Evolutionary conservation across 2,113 vertebrate species (phyloP), one percentile per base, ranked within the genome.

Genomic region (Ramphastos sulfuratus): DNA sequence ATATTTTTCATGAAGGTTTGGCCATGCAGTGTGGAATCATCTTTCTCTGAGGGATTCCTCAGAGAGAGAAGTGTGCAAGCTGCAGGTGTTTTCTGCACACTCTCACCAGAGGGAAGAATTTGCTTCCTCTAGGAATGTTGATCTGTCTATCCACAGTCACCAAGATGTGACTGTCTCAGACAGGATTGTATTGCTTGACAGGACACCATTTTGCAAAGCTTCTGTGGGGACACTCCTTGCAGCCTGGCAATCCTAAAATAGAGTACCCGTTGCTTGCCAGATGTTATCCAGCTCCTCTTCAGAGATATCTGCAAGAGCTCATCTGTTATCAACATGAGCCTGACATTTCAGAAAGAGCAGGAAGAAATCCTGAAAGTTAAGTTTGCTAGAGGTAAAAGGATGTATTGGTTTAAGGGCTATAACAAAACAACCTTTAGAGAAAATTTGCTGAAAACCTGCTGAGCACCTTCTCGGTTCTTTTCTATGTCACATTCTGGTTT

Each of bases 221-320:
- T 87, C 72, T 80, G 82, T 23, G 69, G 83, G 58, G 87, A 89
- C 61, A 9, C 5, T 46, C 35, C 33, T 55, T 35, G 15, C 44
- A 90, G 85, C 20, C 15, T 77, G n/a, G 25, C 11, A 92, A 44
- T 88, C 30, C 39, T 69, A 83, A 95, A 93, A 92, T 55, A 87
- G 52, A 93, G 55, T 28, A 82, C 10, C 15, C 20, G 6, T 52
- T 59, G 52, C 39, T 35, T 70, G n/a, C 23, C 67, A 93, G 88
- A 59, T 88, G 46, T 66, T 94, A 76, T 27, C 30, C 56, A 58
- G 15, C 33, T 76, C 46, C 23, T 83, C 85, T 44, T 33, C 0
- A 0, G 46, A 35, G 39, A 42, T 25, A 72, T 20, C 20, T 76
- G 55, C 50, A 73, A 65, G 31, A 73, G 23, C 37, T 87, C 75